Base-by-base conservation (phyloP, 2,113 vertebrate species). In the Pogonocichla stellata region DNA sequence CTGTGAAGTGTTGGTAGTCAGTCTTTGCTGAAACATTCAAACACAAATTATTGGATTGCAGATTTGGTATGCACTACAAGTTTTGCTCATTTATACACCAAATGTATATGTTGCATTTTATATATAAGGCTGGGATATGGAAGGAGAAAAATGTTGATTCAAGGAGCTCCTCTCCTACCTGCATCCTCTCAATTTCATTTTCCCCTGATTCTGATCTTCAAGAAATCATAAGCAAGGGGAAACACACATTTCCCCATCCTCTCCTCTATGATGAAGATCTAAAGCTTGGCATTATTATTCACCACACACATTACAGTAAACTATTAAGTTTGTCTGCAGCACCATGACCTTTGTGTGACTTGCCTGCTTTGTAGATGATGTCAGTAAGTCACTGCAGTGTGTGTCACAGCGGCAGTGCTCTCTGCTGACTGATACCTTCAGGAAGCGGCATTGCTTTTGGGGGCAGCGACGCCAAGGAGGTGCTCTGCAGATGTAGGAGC, bases 361-460 rank as follows among this genome's bases (percentile, higher is more conserved):
- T 64, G 17, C 19, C 43, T 90, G 29, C 54, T 85, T 53, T 48
- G 60, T 40, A 43, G 19, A 36, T 36, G 34, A 8, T 42, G 51
- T 45, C 72, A 83, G 25, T 71, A 74, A 73, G 53, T 71, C 51
- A 66, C 58, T 83, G 33, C 29, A 50, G 3, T 3, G 1, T 50
- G 43, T 34, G 48, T 42, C 5, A 19, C 36, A 38, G 14, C 6
- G 33, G 42, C 50, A 66, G 20, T 3, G 1, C 18, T 95, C 36
- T 72, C 45, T 29, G n/a, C 45, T 67, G 60, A 34, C 38, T 13
- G 48, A 28, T 20, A 22, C 11, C 25, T 65, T 86, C 23, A 26
- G 0, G 1, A 12, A 69, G 4, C 0, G 0, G 15, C 0, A 0
- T 16, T 84, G 47, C 14, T 47, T 84, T 43, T 43, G 2, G 14